Evolutionary conservation across 2,113 vertebrate genomes (phyloP).

Genomic region (human): GRCh38 chr17:40392001-40392500

Average conservation of each 20-base stretch:
- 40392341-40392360: constrained; percentile 73
- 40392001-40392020: not conserved
- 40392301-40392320: constrained; percentile 75
- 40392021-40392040: not conserved
- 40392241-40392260: constrained; percentile 61
- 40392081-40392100: constrained; percentile 69
- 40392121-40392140: constrained; percentile 8
- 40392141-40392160: constrained; percentile 5
- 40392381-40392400: not conserved
- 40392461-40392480: constrained; percentile 16
- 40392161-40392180: not conserved
- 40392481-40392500: not conserved
- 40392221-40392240: constrained; percentile 72
- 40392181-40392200: not conserved
- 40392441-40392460: constrained; percentile 24
- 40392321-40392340: constrained; percentile 77
- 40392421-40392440: constrained; percentile 20
- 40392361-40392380: constrained; percentile 37
- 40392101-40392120: constrained; percentile 76
- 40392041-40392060: not conserved
- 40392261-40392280: constrained; percentile 56
- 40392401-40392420: not conserved
- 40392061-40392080: constrained; percentile 72
- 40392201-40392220: constrained; percentile 77
- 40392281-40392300: constrained; percentile 73